These are phyloP conservation scores for Cephalopachus bancanus DNA, from an alignment of 2,797 vertebrate species.

Conservation along the genomic window DNA sequence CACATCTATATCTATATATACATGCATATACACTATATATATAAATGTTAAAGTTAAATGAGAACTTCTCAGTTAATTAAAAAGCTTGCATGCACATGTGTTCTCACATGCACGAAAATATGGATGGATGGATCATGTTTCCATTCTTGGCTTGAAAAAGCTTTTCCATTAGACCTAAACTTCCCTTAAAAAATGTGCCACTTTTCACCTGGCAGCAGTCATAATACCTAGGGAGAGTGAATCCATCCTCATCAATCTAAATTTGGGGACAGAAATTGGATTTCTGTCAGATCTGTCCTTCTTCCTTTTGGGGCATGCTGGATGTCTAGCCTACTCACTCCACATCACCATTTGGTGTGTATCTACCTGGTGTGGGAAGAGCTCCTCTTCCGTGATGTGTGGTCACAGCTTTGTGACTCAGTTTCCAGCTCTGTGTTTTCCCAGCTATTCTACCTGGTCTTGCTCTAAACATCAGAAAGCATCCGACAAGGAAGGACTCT, in stretches of 20 bases:
- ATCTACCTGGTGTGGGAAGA: accelerated
- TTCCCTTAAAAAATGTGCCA: neutral
- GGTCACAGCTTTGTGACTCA: neutral
- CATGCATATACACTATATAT: neutral
- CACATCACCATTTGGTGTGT: accelerated
- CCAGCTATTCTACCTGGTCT: neutral
- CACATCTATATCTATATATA: neutral
- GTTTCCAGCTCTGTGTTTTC: neutral
- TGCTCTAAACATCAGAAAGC: neutral
- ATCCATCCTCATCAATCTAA: conserved; percentile 30
- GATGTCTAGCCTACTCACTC: neutral
- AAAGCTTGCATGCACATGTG: neutral
- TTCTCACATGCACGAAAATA: neutral
- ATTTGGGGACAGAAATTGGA: conserved; percentile 48
- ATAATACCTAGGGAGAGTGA: neutral
- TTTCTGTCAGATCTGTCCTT: conserved; percentile 44
- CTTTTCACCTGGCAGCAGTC: neutral
- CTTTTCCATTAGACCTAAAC: neutral
- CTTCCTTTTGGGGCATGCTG: neutral
- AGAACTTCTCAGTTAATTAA: neutral
- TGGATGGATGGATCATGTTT: neutral
- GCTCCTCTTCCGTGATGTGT: no score
- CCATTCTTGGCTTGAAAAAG: conserved; percentile 4
- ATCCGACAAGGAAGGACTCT: neutral
- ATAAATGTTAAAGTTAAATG: neutral